Evolutionary conservation across 2,888 invertebrate genomes (phyloP), one percentile per base, ranked within the genome.

Genomic region (Geophilus truncorum): DNA sequence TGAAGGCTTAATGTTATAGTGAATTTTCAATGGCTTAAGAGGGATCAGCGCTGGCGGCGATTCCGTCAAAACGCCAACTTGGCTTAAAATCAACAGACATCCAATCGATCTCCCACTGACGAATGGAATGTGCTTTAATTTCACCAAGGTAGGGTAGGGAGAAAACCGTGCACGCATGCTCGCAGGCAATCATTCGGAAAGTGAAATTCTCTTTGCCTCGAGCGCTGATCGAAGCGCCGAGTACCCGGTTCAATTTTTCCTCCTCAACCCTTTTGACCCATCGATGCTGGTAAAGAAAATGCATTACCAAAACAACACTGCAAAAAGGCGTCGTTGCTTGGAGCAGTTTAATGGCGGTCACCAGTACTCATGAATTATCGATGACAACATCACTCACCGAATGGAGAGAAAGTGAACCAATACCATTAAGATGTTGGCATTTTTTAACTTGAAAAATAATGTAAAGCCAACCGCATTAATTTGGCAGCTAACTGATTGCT

Each of bases 131-230:
- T 28, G 70, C 70, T 70, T 70, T 70, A 70, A 70, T 70, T 70
- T 70, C 10, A 28, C 25, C 70, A 70, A 25, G 70, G 70, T 70
- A 57, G 1, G 9, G 57, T 9, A 51, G 51, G 51, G 51, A 51
- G 51, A 28, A 18, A 70, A 70, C 28, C 25, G 70, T 70, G 70
- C 70, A 51, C 51, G 70, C 70, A 70, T 70, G 57, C 70, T 70
- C 70, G 70, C 70, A 25, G 70, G 70, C 70, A 70, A 70, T 70
- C 70, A 70, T 70, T 70, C 70, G 70, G 70, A 70, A 57, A 70
- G 70, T 70, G 70, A 70, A 70, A 70, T 70, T 70, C 70, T 70
- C 70, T 70, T 70, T 70, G 70, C 70, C 70, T 70, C 23, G 28
- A 70, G 70, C 70, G 28, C 70, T 70, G 25, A 70, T 70, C 70